Evolutionary conservation across 2,888 invertebrate species (phyloP).

Genomic region (Sinelater perroti): DNA sequence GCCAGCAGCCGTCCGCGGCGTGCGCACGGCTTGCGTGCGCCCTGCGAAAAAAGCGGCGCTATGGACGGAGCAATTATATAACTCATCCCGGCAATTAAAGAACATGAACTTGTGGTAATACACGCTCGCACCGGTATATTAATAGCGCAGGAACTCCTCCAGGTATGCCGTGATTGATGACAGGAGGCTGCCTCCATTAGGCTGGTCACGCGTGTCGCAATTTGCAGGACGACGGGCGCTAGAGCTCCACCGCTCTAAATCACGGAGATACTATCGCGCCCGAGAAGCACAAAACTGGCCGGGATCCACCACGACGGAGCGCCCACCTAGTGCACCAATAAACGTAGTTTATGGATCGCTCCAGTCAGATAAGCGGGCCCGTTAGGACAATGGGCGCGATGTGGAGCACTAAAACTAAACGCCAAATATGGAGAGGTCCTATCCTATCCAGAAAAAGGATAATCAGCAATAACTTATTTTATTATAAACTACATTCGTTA

Average conservation of each 20-base stretch:
- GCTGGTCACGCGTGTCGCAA: constrained; percentile 28
- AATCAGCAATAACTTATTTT: too few relatives aligned
- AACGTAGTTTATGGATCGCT: constrained; percentile 6
- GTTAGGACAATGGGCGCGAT: too few relatives aligned
- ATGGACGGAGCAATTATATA: constrained; percentile 27
- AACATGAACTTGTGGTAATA: constrained; percentile 28
- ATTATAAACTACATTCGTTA: too few relatives aligned
- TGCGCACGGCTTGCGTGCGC: constrained; percentile 6
- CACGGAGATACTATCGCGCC: constrained; percentile 8
- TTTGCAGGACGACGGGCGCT: constrained; percentile 22
- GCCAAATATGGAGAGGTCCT: too few relatives aligned
- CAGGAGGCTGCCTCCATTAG: constrained; percentile 27
- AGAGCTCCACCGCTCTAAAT: constrained; percentile 6
- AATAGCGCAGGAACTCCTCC: constrained; percentile 24
- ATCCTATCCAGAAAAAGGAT: too few relatives aligned
- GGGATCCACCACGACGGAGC: neutral
- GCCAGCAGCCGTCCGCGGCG: neutral
- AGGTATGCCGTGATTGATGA: constrained; percentile 18
- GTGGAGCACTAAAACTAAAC: too few relatives aligned
- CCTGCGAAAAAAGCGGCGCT: constrained; percentile 15
- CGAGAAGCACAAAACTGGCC: constrained; percentile 4
- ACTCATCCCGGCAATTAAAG: constrained; percentile 30
- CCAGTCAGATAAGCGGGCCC: too few relatives aligned
- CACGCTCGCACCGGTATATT: constrained; percentile 28
- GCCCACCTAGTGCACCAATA: constrained; percentile 11